A percentile compares a stretch with the other conserved stretches of the same genome.
Conservation (phyloP, 2,797 vertebrate genomes). For the Sebastes kiyomatsui region DNA sequence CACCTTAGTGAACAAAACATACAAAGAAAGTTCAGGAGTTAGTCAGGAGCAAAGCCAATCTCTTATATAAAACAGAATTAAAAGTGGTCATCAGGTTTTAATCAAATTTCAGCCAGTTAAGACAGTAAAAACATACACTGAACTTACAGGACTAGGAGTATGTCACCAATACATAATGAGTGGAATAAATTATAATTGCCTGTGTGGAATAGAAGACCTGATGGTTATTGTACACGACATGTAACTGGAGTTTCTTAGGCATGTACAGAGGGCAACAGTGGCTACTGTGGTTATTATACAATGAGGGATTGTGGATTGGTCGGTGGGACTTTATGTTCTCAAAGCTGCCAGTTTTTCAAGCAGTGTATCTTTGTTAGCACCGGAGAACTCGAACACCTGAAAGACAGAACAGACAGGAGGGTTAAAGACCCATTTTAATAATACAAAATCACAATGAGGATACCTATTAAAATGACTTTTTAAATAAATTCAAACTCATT, state of each 20-base stretch:
- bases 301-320: neutral
- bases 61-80: constrained; percentile 7
- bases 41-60: neutral
- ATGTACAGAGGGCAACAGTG: neutral
- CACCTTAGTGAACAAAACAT: constrained; percentile 17
- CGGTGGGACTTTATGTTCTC: constrained; percentile 14
- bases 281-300: neutral
- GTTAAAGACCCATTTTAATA: neutral
- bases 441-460: neutral
- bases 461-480: neutral
- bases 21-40: constrained; percentile 11
- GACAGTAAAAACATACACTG: neutral
- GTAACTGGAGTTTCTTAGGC: neutral
- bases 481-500: too few relatives aligned
- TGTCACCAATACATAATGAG: neutral
- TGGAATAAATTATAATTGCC: constrained; percentile 3
- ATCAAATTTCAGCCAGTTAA: neutral
- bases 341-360: constrained; percentile 62
- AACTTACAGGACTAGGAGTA: neutral
- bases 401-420: neutral
- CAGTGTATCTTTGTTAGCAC: constrained; percentile 83
- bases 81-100: constrained; percentile 6
- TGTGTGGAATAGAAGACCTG: neutral
- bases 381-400: constrained; percentile 85
- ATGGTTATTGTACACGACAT: neutral